phyloP scores from a whole-genome alignment of 2,797 vertebrate genomes.

The Epinephelus awoara region DNA sequence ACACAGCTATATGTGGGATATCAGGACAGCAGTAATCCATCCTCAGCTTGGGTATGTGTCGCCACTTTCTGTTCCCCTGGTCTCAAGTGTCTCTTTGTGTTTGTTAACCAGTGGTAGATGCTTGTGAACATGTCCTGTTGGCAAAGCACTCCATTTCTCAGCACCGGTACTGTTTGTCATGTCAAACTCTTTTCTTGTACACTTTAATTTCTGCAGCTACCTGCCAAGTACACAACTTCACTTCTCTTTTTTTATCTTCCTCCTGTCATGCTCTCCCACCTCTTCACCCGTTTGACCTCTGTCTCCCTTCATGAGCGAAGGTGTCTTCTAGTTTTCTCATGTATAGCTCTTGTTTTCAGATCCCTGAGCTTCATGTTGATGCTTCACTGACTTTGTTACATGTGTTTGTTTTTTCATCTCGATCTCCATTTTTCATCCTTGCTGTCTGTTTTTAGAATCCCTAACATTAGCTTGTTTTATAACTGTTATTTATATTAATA shows the following conservation, averaged over 20 bases:
- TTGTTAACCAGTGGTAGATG: conserved; percentile 10
- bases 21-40: neutral
- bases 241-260: neutral
- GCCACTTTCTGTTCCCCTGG: neutral
- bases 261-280: conserved; percentile 22
- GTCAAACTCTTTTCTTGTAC: conserved; percentile 19
- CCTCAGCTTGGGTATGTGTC: neutral
- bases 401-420: conserved; percentile 1
- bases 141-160: conserved; percentile 13
- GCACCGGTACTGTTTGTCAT: conserved; percentile 11
- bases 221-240: conserved; percentile 24
- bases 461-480: neutral
- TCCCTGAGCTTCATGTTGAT: conserved; percentile 5
- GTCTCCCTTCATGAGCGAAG: conserved; percentile 31
- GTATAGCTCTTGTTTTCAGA: conserved; percentile 40
- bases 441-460: neutral
- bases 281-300: conserved; percentile 31
- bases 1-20: neutral
- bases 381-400: conserved; percentile 9
- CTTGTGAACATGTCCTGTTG: conserved; percentile 3
- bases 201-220: conserved; percentile 8
- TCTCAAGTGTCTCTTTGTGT: conserved; percentile 2
- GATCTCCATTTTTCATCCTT: neutral
- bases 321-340: conserved; percentile 35
- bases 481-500: conserved; percentile 2